Evolutionary conservation across 2,113 vertebrate genomes (phyloP), one percentile per base, ranked within the genome.

Genomic region (Antennarius striatus): DNA sequence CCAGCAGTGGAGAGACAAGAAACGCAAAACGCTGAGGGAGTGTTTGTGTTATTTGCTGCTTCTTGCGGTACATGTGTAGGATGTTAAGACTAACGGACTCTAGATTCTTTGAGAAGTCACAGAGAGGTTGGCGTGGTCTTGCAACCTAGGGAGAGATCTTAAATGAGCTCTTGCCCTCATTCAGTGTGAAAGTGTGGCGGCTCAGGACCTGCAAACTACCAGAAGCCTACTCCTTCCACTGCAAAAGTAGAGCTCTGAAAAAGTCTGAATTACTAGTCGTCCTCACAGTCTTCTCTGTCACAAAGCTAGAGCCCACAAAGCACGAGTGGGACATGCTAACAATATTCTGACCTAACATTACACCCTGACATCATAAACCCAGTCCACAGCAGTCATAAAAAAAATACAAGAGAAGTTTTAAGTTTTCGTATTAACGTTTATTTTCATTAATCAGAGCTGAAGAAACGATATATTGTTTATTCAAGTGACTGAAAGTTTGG

Each of bases 41-140:
- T 14, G 52, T 43, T 17, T 63, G 46, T 13, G 32, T 46, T 49
- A 22, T 30, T 9, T 9, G 5, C 22, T 11, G 63, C 4, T 46
- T 84, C 22, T 55, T 64, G 32, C 28, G 50, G 42, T 28, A 49
- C 15, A 32, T 42, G 56, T 50, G 11, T 62, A 64, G 52, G 42
- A 68, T 29, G 36, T 58, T 50, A 16, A 67, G 54, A 36, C 22
- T 49, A n/a, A 52, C 12, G 29, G 46, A 56, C 32, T 54, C 11
- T 10, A 32, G 62, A 3, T 29, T 45, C 15, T 36, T 17, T 56
- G 28, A 36, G 68, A 54, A 39, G 43, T 63, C 64, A 51, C 57
- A 15, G 11, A 10, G 29, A 32, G n/a, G 28, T 61, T 14, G 1
- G 1, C 42, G 49, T 48, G 56, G 56, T 63, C 30, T 22, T 12